phyloP scores from a whole-genome alignment of 1,140 invertebrate genomes.

The Chelonus insularis region DNA sequence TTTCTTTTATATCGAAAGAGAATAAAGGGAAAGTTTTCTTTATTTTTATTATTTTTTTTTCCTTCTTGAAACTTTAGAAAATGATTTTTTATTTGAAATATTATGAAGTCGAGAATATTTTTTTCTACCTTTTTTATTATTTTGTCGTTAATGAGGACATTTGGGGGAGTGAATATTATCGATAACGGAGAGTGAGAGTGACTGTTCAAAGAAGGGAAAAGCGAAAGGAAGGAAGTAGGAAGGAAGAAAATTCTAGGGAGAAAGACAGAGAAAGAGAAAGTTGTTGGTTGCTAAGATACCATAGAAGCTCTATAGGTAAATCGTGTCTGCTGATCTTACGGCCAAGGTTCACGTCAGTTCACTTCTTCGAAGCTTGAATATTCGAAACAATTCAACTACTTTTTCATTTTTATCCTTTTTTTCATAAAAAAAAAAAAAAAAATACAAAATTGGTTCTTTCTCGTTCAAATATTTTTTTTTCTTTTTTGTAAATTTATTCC shows the following conservation, averaged over 20 bases:
- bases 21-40: not conserved
- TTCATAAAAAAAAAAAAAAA: too few species aligned
- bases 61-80: too few species aligned
- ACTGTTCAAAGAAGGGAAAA: constrained; percentile 26
- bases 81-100: too few species aligned
- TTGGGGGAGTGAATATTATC: constrained; percentile 26
- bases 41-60: not conserved
- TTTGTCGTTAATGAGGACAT: constrained; percentile 4
- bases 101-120: not conserved
- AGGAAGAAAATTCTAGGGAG: constrained; percentile 10
- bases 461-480: too few species aligned
- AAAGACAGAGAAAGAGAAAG: constrained; percentile 20
- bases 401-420: too few species aligned
- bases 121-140: not conserved
- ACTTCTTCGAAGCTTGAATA: constrained; percentile 18
- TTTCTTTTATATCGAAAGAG: not conserved
- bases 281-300: constrained; percentile 31
- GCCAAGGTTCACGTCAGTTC: constrained; percentile 11
- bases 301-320: constrained; percentile 29
- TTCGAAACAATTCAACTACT: constrained; percentile 22
- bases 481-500: too few species aligned
- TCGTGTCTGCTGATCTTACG: constrained; percentile 29
- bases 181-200: constrained; percentile 33
- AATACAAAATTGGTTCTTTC: too few species aligned
- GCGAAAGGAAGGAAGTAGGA: constrained; percentile 19